Evolutionary conservation across 2,797 vertebrate genomes (phyloP), one percentile per base, ranked within the genome.

Genomic region (Acipenser transmontanus): DNA sequence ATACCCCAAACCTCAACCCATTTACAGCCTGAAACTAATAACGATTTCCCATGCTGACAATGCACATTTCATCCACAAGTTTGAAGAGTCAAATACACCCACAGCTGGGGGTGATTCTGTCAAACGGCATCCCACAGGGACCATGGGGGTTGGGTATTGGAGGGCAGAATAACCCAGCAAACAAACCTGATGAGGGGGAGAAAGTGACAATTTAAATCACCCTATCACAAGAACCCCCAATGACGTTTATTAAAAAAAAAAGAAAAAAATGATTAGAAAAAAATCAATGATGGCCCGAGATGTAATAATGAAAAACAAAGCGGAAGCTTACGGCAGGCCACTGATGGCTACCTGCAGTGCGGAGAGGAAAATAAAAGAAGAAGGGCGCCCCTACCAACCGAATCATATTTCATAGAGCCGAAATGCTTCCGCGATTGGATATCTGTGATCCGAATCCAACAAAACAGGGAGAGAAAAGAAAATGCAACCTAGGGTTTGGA

Each of bases 81-180:
- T 85, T 89, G 85, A 92, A 85, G 84, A 93, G 89, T 91, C 85
- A 87, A 93, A 92, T 81, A 79, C 84, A 85, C 87, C 81, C 92
- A 80, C 91, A 88, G 92, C 82, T 87, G 92, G 91, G 88, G 89
- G 87, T 85, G 86, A 82, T 84, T 92, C 88, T 89, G 82, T 86
- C 89, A 84, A 94, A 89, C 79, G 90, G 92, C 86, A 88, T 92
- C 93, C 92, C 91, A 91, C 94, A 89, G 93, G 87, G 94, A 88
- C 79, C 78, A 82, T 83, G 84, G 80, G 77, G 84, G 80, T 80
- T 72, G 76, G 82, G 83, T 87, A 70, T 10, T 11, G 47, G 64
- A 71, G 80, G 78, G 72, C 72, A 78, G 8, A 74, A 34, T 34
- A 34, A 34, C 34, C 4, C 34, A 3, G 34, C 34, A 34, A 34